Conservation (phyloP, 2,797 vertebrate genomes). For the Mionectes olivaceus region DNA sequence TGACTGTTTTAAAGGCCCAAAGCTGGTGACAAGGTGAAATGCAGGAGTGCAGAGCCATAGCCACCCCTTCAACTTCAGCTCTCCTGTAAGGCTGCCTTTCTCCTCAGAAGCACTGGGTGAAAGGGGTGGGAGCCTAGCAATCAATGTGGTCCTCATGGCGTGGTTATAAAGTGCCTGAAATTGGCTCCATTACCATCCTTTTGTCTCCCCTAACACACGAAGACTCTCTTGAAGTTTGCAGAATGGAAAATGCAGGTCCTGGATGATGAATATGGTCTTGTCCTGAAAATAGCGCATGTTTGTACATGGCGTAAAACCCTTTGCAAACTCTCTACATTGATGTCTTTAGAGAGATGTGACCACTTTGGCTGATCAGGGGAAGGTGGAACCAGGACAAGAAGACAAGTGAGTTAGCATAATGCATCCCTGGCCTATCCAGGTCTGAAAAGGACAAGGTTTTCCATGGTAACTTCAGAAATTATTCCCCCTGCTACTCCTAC, state of each 20-base stretch:
- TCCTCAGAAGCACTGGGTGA: not conserved
- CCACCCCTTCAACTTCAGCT: not conserved
- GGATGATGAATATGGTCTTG: not conserved
- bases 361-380: not conserved
- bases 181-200: fast-evolving
- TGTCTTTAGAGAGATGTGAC: not conserved
- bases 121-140: not conserved
- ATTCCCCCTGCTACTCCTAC: not conserved
- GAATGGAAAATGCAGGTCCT: not conserved
- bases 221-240: not conserved
- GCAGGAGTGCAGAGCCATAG: not conserved
- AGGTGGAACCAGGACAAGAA: not conserved
- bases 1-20: not conserved
- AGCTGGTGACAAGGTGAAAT: not conserved
- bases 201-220: not conserved
- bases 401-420: not conserved
- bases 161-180: not conserved
- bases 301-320: not conserved
- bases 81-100: not conserved
- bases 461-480: not conserved
- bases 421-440: not conserved
- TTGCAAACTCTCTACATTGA: fast-evolving
- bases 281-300: not conserved
- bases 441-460: not conserved
- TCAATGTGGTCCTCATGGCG: fast-evolving